Evolutionary conservation across 2,797 vertebrate species (phyloP).

Genomic region (Clarias laeviceps): DNA sequence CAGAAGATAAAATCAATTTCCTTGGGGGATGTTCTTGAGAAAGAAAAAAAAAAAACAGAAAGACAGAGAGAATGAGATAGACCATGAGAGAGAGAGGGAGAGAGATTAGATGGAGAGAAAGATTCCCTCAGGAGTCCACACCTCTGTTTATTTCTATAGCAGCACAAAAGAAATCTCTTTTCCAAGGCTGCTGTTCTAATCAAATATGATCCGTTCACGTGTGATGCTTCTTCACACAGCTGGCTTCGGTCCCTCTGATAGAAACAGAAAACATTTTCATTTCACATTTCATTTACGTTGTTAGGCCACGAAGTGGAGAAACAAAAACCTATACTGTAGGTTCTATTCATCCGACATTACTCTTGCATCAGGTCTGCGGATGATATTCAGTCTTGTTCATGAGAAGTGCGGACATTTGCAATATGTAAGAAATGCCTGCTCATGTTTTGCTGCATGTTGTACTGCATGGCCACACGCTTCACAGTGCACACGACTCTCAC

Average conservation of each 20-base stretch:
- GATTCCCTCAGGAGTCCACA: constrained; percentile 66
- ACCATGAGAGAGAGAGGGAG: constrained; percentile 48
- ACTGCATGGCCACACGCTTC: background rate
- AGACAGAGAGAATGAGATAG: background rate
- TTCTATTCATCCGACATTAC: background rate
- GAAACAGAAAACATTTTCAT: constrained; percentile 52
- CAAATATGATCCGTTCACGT: constrained; percentile 72
- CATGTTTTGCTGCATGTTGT: background rate
- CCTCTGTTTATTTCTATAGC: constrained; percentile 71
- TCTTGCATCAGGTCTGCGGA: background rate
- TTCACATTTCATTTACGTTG: constrained; percentile 48
- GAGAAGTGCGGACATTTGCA: background rate
- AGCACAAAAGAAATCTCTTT: constrained; percentile 64
- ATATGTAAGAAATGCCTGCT: background rate
- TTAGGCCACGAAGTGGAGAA: constrained; percentile 26
- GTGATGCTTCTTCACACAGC: constrained; percentile 60
- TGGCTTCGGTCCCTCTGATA: constrained; percentile 44
- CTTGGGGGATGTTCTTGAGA: constrained; percentile 18
- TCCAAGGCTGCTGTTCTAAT: constrained; percentile 64
- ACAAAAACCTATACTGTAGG: background rate
- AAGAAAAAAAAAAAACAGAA: background rate
- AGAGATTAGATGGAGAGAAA: constrained; percentile 65
- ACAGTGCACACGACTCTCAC: background rate
- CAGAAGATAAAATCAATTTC: constrained; percentile 65
- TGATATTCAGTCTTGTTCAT: background rate